phyloP scores from a whole-genome alignment of 2,888 invertebrate genomes.

The Ceraclea dissimilis region DNA sequence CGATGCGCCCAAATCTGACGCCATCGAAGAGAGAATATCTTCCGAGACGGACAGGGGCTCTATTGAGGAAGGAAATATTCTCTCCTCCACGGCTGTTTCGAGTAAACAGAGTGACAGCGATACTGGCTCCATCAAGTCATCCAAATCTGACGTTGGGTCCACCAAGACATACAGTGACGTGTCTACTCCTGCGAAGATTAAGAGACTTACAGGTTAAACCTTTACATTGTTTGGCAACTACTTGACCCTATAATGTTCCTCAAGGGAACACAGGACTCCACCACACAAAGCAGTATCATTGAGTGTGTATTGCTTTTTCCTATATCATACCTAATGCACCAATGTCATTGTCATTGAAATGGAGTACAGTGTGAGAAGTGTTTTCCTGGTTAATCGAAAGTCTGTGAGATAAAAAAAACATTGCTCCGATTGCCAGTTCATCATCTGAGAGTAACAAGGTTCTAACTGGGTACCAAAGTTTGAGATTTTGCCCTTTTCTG shows the following conservation, averaged over 20 bases:
- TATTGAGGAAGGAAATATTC: background rate
- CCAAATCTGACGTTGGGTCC: conserved; percentile 2
- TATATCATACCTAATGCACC: too few species aligned
- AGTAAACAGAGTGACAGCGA: background rate
- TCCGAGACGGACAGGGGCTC: background rate
- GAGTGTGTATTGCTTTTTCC: too few species aligned
- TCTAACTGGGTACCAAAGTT: too few species aligned
- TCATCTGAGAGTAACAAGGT: too few species aligned
- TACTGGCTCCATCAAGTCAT: background rate
- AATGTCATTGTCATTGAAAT: too few species aligned
- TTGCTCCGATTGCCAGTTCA: too few species aligned
- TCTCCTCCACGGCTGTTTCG: conserved; percentile 1
- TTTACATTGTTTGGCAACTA: background rate
- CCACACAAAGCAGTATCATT: too few species aligned
- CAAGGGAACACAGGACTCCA: background rate
- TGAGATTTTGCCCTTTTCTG: too few species aligned
- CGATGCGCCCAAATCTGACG: background rate
- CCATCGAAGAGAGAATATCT: background rate
- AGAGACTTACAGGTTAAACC: conserved; percentile 16
- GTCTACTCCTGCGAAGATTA: conserved; percentile 17
- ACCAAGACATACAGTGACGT: background rate
- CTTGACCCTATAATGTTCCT: background rate
- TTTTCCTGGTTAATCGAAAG: too few species aligned
- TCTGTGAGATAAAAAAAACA: too few species aligned
- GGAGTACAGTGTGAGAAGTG: too few species aligned